A percentile compares a stretch with the other conserved stretches of the same genome.
Evolutionary conservation across 1,140 invertebrate species (phyloP).

Genomic region (Coenobita brevimanus): DNA sequence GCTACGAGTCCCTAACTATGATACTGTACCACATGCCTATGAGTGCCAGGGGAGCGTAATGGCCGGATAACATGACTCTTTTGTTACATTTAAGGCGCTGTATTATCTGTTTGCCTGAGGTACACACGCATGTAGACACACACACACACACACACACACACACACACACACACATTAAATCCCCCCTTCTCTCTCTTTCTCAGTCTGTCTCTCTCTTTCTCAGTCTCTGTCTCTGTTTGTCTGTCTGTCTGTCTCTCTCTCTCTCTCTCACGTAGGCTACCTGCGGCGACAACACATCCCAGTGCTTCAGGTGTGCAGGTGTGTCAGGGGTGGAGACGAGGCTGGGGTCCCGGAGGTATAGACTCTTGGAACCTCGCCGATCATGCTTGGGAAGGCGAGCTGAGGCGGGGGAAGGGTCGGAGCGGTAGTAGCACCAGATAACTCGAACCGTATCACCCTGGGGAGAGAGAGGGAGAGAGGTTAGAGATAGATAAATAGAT

Average conservation of each 20-base stretch:
- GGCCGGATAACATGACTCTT: too few species aligned
- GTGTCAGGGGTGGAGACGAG: neutral
- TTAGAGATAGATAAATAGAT: too few species aligned
- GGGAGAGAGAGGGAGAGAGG: too few species aligned
- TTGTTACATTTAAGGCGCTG: too few species aligned
- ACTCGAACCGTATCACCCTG: neutral
- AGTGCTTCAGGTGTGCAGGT: slow-evolving; percentile 40
- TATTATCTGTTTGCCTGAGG: too few species aligned
- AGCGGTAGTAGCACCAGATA: slow-evolving; percentile 11
- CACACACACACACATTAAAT: neutral
- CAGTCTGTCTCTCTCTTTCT: neutral
- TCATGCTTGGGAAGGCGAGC: slow-evolving; percentile 16
- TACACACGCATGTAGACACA: too few species aligned
- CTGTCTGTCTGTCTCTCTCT: neutral
- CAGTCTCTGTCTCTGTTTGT: neutral
- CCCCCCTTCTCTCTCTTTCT: neutral
- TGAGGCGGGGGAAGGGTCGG: neutral
- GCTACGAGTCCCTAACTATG: too few species aligned
- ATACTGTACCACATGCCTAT: too few species aligned
- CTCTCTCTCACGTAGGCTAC: slow-evolving; percentile 21
- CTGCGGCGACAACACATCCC: slow-evolving; percentile 34
- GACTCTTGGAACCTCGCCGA: slow-evolving; percentile 23
- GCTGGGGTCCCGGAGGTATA: slow-evolving; percentile 33
- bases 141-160: too few species aligned
- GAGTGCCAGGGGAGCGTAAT: too few species aligned